Base-by-base conservation (phyloP, 2,888 invertebrate genomes). In the Erebia ligea region DNA sequence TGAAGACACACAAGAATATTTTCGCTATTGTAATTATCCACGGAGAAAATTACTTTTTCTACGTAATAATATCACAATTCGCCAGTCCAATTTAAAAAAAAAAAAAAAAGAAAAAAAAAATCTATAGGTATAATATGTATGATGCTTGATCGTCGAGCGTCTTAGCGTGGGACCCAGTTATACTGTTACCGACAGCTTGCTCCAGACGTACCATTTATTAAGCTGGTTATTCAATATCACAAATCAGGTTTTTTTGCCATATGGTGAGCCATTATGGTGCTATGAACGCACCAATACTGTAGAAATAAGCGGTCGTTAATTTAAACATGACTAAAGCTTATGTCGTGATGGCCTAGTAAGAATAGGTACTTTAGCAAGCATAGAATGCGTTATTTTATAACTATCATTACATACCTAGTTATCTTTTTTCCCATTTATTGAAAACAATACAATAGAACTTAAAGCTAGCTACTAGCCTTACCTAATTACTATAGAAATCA, bases 201-300 rank as follows among this genome's bases (percentile, higher is more conserved):
- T 25, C n/a, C 50, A 25, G 48, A 11, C 17, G 64, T 17, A 11
- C 21, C 52, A 34, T 52, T n/a, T n/a, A n/a, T n/a, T n/a, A 50
- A 52, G 15, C 50, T 64, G 64, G 50, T 10, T 40, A n/a, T n/a
- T 15, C 10, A 40, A 17, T 4, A 52, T 52, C 2, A 17, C 17
- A 9, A 52, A 52, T 52, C 52, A 52, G 17, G 52, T 52, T 19
- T 54, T 48, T 52, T 40, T 64, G 40, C 65, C 65, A 65, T 65
- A 65, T 65, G 65, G 65, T n/a, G 34, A 17, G n/a, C 64, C 64
- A 52, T 52, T 64, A 64, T 54, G 15, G 50, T n/a, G 5, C 5
- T 57, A 15, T 34, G n/a, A 34, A 61, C 42, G 61, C 19, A 45
- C 13, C 61, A 17, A 17, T 59, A n/a, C 2, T 42, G 17, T 17